Evolutionary conservation across 1,140 invertebrate genomes (phyloP).

Genomic region (Drosophila virilis): DNA sequence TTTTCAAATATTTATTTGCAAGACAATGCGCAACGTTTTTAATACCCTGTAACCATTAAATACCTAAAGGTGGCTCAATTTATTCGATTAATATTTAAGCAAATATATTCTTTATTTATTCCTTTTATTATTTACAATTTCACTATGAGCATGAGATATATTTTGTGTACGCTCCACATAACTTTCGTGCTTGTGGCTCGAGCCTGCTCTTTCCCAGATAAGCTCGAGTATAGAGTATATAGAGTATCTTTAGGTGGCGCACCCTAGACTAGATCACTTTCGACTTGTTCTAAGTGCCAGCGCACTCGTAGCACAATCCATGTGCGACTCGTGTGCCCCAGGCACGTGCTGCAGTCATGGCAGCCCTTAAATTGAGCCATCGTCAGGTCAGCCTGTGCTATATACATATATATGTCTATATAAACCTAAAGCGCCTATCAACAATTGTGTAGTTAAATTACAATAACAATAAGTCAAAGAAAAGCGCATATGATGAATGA

Average conservation of each 20-base stretch:
- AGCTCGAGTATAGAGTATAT: neutral
- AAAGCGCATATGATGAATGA: slow-evolving; percentile 30
- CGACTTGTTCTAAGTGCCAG: slow-evolving; percentile 4
- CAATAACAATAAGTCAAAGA: slow-evolving; percentile 13
- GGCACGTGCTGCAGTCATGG: slow-evolving; percentile 47
- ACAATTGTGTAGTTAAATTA: slow-evolving; percentile 27
- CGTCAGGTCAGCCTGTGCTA: neutral
- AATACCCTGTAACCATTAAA: neutral
- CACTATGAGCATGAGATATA: too few species aligned
- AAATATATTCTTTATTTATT: too few species aligned
- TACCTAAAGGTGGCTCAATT: neutral
- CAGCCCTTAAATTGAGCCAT: slow-evolving; percentile 38
- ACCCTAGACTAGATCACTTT: neutral
- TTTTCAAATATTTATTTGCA: slow-evolving; percentile 55
- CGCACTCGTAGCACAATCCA: slow-evolving; percentile 2
- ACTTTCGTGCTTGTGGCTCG: neutral
- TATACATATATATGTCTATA: neutral
- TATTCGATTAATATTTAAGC: too few species aligned
- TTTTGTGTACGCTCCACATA: too few species aligned
- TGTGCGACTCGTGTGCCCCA: slow-evolving; percentile 5
- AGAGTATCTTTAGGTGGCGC: neutral
- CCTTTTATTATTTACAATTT: too few species aligned
- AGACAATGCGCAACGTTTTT: slow-evolving; percentile 8
- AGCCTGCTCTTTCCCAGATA: too few species aligned
- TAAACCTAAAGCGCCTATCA: slow-evolving; percentile 28